phyloP scores from a whole-genome alignment of 2,888 invertebrate species.

The Pasiphila rectangulata region DNA sequence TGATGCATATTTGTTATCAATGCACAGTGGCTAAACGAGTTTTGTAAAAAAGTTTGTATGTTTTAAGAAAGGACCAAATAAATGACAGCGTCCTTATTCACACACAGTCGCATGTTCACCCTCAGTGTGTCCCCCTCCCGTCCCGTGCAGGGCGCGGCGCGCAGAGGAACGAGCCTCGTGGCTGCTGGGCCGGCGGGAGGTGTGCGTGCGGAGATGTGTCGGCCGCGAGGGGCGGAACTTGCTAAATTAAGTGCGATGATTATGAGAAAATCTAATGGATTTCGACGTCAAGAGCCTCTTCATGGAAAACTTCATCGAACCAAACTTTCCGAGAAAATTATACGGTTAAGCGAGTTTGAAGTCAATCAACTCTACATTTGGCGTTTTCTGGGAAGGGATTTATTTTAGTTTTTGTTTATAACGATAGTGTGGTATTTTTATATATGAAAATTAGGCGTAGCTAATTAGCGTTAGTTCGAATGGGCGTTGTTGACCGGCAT shows the following conservation, averaged over 20 bases:
- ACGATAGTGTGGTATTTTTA: conserved; percentile 1
- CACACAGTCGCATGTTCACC: no score
- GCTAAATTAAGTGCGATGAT: conserved; percentile 21
- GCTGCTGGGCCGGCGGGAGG: neutral
- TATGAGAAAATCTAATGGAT: conserved; percentile 14
- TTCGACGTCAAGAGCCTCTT: neutral
- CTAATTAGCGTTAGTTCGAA: neutral
- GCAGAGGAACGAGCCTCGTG: no score
- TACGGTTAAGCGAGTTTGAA: neutral
- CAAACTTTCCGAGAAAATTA: no score
- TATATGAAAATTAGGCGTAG: conserved; percentile 4
- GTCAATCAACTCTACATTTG: neutral
- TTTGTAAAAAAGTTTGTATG: no score
- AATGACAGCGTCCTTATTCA: no score
- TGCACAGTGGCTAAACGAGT: no score
- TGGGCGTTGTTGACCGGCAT: conserved; percentile 1
- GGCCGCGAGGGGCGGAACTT: conserved; percentile 16
- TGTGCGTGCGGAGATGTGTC: conserved; percentile 1
- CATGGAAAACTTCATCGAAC: no score
- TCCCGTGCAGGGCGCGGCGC: neutral
- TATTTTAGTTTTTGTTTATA: no score
- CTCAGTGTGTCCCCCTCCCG: no score
- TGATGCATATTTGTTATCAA: no score
- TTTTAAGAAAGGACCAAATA: no score
- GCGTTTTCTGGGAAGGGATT: no score